Evolutionary conservation across 1,140 invertebrate genomes (phyloP), one percentile per base, ranked within the genome.

Genomic region (Coenobita brevimanus): DNA sequence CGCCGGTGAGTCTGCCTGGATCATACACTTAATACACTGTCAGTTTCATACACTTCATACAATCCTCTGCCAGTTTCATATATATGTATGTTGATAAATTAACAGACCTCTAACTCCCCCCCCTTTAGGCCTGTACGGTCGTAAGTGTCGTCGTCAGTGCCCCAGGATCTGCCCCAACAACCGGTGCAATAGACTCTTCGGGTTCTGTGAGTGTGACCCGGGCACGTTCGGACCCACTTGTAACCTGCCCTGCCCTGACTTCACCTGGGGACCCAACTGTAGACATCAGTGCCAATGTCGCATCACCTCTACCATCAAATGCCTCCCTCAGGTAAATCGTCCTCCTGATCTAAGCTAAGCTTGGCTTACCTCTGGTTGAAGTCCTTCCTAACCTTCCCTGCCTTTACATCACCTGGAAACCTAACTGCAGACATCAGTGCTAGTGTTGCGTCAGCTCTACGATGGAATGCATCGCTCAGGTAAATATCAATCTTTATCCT

Each of bases 361-460:
- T n/a, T n/a, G n/a, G n/a, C n/a, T n/a, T n/a, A n/a, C n/a, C n/a
- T n/a, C n/a, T n/a, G n/a, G n/a, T n/a, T n/a, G n/a, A n/a, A n/a
- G n/a, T n/a, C n/a, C n/a, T n/a, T n/a, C n/a, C 97, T 91, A 95
- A 97, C 62, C 93, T 96, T 80, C 91, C 92, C 30, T 98, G 97
- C 92, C 96, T 96, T 0, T 93, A 93, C n/a, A 96, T 96, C 43
- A 96, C 94, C 82, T 96, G 96, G 92, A 97, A 97, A 0, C 91
- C 93, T 13, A 94, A 95, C 80, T 99, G 98, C 91, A 95, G 95
- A 87, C 94, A 95, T 36, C 94, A 96, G 60, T 99, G 98, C 92
- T 94, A 95, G 1, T 99, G 98, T 93, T 96, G 98, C 92, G 99
- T 99, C 95, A 50, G 97, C 97, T 30, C 94, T 93, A 21, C 99